Evolutionary conservation across 2,797 vertebrate species (phyloP).

Genomic region (Acrossocheilus wenchowensis): DNA sequence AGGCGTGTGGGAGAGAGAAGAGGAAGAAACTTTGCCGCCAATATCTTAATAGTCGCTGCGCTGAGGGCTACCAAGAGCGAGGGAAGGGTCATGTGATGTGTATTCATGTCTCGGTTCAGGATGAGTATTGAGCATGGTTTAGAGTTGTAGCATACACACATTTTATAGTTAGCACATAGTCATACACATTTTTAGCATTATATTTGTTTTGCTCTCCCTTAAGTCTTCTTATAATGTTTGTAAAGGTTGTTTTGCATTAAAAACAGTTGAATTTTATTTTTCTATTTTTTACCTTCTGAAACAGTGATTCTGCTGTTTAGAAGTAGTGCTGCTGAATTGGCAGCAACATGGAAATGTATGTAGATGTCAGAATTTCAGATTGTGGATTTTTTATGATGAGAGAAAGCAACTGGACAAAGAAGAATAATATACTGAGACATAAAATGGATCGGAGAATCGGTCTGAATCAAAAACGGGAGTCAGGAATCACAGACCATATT

Average conservation of each 20-base stretch:
- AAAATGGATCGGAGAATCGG: neutral
- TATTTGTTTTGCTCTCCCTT: neutral
- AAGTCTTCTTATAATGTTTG: neutral
- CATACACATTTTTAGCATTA: neutral
- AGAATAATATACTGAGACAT: neutral
- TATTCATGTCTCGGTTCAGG: conserved; percentile 23
- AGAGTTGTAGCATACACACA: neutral
- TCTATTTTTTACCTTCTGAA: neutral
- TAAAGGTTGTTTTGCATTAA: neutral
- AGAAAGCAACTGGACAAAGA: neutral
- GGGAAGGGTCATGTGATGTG: conserved; percentile 24
- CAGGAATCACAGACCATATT: neutral
- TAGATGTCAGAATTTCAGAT: neutral
- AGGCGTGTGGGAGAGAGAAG: conserved; percentile 51
- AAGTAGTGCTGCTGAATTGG: neutral
- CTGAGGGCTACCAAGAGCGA: conserved; percentile 51
- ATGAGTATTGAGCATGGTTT: neutral
- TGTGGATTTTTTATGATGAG: neutral
- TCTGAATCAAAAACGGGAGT: neutral
- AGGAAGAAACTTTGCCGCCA: conserved; percentile 80
- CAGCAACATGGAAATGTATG: neutral
- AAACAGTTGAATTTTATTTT: neutral
- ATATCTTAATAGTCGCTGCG: conserved; percentile 80
- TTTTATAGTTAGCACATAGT: neutral
- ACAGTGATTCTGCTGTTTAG: neutral